Conservation (phyloP, 2,797 vertebrate genomes). For the Sandelia bainsii region DNA sequence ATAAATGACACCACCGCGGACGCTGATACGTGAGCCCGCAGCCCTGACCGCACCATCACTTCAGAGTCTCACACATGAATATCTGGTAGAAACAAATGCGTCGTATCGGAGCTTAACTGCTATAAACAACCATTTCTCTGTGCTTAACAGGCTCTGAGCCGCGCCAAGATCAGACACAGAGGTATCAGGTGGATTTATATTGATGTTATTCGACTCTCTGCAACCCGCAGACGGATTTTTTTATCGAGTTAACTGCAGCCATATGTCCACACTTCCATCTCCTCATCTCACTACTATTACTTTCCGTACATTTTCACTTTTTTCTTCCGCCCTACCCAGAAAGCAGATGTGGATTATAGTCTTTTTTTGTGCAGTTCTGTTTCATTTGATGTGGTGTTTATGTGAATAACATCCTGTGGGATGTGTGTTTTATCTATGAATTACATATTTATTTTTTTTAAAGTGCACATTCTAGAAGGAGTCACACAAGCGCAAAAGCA, state of each 20-base stretch:
- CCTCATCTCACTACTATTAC: slow-evolving; percentile 10
- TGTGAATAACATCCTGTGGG: neutral
- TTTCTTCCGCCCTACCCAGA: neutral
- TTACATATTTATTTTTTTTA: too few species aligned
- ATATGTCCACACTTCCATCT: slow-evolving; percentile 40
- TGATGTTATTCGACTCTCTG: slow-evolving; percentile 49
- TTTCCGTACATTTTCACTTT: slow-evolving; percentile 7
- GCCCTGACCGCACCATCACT: slow-evolving; percentile 20
- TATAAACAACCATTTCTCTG: slow-evolving; percentile 11
- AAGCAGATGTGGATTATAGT: neutral
- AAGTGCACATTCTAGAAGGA: neutral
- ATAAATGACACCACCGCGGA: slow-evolving; percentile 55
- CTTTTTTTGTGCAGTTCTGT: neutral
- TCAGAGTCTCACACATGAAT: neutral
- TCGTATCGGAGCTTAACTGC: slow-evolving; percentile 2
- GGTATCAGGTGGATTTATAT: slow-evolving; percentile 61
- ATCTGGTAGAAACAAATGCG: slow-evolving; percentile 17
- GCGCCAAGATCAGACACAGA: slow-evolving; percentile 17
- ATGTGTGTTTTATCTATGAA: neutral
- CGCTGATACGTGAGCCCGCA: slow-evolving; percentile 40
- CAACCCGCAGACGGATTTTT: slow-evolving; percentile 10
- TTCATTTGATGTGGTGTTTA: neutral
- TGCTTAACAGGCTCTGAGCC: neutral
- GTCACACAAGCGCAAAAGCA: slow-evolving; percentile 21
- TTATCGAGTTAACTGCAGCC: slow-evolving; percentile 42